phyloP scores from a whole-genome alignment of 2,797 vertebrate genomes.

The Hapalemur alaotrensis region DNA sequence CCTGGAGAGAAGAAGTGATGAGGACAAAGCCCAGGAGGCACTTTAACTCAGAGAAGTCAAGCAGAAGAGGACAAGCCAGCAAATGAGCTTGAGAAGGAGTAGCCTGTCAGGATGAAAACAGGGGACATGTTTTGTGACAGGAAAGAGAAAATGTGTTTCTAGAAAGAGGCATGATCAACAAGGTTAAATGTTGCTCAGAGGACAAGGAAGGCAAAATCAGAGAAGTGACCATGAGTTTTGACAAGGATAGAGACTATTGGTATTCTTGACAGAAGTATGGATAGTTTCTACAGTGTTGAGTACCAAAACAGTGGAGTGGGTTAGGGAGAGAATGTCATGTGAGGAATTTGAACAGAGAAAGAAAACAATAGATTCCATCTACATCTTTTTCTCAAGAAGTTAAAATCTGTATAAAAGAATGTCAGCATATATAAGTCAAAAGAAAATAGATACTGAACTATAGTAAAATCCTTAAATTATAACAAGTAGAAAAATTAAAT shows the following conservation, averaged over 20 bases:
- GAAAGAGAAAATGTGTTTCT: background rate
- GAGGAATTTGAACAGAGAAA: background rate
- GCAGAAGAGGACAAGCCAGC: background rate
- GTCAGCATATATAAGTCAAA: background rate
- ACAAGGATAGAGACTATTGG: background rate
- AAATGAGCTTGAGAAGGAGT: background rate
- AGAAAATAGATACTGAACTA: background rate
- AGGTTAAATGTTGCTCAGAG: background rate
- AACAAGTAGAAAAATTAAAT: background rate
- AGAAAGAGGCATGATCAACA: background rate
- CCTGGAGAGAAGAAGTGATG: background rate
- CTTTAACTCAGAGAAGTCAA: background rate
- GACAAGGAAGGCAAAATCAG: background rate
- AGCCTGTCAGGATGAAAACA: background rate
- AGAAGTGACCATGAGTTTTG: background rate
- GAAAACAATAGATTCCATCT: background rate
- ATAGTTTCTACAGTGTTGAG: background rate
- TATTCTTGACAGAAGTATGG: background rate
- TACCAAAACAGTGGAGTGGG: background rate
- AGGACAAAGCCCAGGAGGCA: background rate
- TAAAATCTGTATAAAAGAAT: background rate
- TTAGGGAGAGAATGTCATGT: background rate
- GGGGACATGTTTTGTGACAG: rapidly evolving
- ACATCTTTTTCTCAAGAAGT: background rate
- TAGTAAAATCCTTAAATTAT: background rate